These are phyloP conservation scores for Nycticryphes semicollaris DNA, from an alignment of 2,113 vertebrate species.

Conservation along the genomic window DNA sequence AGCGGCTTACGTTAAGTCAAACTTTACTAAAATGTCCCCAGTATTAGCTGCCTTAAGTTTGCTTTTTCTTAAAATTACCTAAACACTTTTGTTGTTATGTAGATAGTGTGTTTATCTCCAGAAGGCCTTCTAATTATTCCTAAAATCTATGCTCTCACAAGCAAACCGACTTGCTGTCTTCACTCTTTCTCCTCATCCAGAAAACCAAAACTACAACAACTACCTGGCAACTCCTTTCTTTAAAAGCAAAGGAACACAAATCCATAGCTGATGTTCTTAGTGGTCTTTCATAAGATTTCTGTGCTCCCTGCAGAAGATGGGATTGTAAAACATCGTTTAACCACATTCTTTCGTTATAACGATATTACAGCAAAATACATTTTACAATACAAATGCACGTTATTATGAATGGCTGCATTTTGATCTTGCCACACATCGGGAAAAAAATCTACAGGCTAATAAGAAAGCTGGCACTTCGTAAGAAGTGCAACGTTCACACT, in stretches of 20 bases:
- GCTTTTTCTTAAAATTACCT: neutral
- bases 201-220: neutral
- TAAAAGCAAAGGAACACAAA: neutral
- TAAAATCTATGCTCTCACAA: neutral
- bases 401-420: neutral
- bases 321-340: neutral
- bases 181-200: neutral
- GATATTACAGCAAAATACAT: neutral
- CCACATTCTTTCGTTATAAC: neutral
- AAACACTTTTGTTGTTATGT: neutral
- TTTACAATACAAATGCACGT: neutral
- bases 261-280: neutral
- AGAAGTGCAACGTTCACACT: neutral
- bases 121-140: neutral
- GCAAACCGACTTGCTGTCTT: neutral
- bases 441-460: neutral
- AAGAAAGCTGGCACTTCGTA: neutral
- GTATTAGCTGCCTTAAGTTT: neutral
- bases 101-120: neutral
- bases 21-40: neutral
- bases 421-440: neutral
- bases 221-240: neutral
- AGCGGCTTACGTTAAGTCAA: neutral
- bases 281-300: neutral
- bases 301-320: neutral